Conservation (phyloP, 2,113 vertebrate genomes). For the Ploceus nigricollis region DNA sequence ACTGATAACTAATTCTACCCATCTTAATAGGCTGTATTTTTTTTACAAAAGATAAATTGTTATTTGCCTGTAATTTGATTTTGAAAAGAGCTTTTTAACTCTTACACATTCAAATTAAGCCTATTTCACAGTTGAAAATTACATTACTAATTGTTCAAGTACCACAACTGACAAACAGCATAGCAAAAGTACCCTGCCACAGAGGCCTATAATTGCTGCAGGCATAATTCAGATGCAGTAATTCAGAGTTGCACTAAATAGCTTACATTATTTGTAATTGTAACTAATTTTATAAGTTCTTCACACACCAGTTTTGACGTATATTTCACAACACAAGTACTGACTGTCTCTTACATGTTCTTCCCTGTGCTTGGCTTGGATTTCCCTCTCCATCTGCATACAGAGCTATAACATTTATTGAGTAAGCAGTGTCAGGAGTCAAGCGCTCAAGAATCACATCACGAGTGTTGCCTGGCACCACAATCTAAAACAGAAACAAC, state of each 20-base stretch:
- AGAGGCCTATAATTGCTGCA: background rate
- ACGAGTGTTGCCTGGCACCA: conserved; percentile 83
- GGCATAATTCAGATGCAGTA: background rate
- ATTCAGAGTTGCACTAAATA: background rate
- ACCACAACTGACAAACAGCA: background rate
- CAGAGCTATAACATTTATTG: conserved; percentile 81
- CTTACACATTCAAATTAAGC: background rate
- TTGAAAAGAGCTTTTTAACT: background rate
- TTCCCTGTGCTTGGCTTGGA: conserved; percentile 76
- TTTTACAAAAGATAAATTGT: background rate
- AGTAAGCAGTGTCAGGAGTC: conserved; percentile 87
- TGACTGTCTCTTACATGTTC: conserved; percentile 82
- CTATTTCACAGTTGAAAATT: background rate
- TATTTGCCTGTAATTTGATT: background rate
- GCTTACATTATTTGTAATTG: background rate
- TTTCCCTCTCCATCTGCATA: conserved; percentile 89
- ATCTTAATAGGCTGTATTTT: background rate
- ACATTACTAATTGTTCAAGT: background rate
- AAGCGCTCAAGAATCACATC: conserved; percentile 86
- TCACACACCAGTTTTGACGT: background rate
- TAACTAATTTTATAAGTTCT: background rate
- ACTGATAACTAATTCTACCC: background rate
- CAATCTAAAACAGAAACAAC: conserved; percentile 74
- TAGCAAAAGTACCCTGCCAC: background rate
- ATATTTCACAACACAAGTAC: background rate